Percentiles rank a stretch among this genome's conserved stretches.
These are phyloP conservation scores for Lucifuga dentata DNA, from an alignment of 2,113 vertebrate genomes.

Conservation along the genomic window DNA sequence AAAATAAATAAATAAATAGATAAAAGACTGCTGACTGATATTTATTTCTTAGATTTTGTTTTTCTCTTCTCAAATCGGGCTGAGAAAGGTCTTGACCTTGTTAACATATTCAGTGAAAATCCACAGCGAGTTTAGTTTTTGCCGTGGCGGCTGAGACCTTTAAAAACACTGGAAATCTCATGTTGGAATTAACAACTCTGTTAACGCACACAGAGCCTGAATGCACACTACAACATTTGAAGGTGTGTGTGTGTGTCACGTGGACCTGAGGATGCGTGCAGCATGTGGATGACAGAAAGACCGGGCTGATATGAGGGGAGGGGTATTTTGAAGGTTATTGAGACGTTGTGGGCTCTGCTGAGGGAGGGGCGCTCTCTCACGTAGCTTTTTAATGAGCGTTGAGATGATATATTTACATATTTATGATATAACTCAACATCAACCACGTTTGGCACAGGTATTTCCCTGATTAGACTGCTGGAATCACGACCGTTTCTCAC, in stretches of 20 bases:
- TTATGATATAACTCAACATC: conserved; percentile 46
- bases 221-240: conserved; percentile 43
- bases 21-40: too few relatives aligned
- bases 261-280: conserved; percentile 37
- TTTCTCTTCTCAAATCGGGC: too few relatives aligned
- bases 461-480: conserved; percentile 39
- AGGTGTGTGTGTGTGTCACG: conserved; percentile 67
- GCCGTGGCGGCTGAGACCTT: conserved; percentile 8
- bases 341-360: conserved; percentile 46
- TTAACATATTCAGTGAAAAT: conserved; percentile 31
- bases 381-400: conserved; percentile 30
- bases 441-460: not conserved
- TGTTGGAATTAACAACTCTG: conserved; percentile 60
- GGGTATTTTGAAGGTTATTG: conserved; percentile 65
- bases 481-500: conserved; percentile 14
- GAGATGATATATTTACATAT: conserved; percentile 50
- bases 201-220: conserved; percentile 39
- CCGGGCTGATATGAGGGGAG: conserved; percentile 34
- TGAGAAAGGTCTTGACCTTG: conserved; percentile 28
- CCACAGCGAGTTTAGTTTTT: conserved; percentile 36
- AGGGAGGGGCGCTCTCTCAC: not conserved
- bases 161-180: conserved; percentile 56
- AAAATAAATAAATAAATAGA: too few relatives aligned
- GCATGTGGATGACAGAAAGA: conserved; percentile 41
- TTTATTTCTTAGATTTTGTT: too few relatives aligned